Base-by-base conservation (phyloP, 2,888 invertebrate species). In the Athrips mouffetella region DNA sequence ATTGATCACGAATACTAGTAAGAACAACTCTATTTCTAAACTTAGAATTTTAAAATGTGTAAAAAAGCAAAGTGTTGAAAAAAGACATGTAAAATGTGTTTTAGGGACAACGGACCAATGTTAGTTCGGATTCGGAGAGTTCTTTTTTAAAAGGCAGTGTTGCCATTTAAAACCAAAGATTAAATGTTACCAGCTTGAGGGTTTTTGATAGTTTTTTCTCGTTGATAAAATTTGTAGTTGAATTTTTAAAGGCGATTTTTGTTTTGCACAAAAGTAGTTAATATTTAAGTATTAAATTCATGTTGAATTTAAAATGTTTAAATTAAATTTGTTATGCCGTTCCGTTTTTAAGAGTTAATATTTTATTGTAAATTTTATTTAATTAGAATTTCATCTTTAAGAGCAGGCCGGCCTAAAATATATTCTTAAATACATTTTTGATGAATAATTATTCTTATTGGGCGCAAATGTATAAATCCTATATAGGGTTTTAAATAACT, bases 1-100 rank as follows among this genome's bases (percentile, higher is more conserved):
- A 15, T 21, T 23, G 85, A 84, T 21, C 73, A 80, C 63, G 87
- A 88, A 47, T 86, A 84, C 80, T 88, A 88, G 86, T 86, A 86
- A 87, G 86, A 51, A 11, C 21, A 21, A 20, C n/a, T 18, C 16
- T 7, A 11, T 21, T 39, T 2, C n/a, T 23, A 21, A 21, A 23
- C n/a, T 11, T n/a, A 39, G 47, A 33, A 41, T 20, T 13, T 35
- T 46, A 48, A 40, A 37, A 42, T 11, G 47, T 50, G 51, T 39
- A 45, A 40, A 40, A 8, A 29, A 47, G 48, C 50, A 53, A 54
- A 55, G 51, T 52, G 42, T 50, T 48, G 55, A 71, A 71, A 78
- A 82, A 80, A 84, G 77, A 84, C 80, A 82, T 77, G 77, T 80
- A 75, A 68, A 76, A 70, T 73, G 67, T 70, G 62, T 63, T 73